Conservation (phyloP, 2,113 vertebrate genomes). For the Pomatostomus ruficeps region DNA sequence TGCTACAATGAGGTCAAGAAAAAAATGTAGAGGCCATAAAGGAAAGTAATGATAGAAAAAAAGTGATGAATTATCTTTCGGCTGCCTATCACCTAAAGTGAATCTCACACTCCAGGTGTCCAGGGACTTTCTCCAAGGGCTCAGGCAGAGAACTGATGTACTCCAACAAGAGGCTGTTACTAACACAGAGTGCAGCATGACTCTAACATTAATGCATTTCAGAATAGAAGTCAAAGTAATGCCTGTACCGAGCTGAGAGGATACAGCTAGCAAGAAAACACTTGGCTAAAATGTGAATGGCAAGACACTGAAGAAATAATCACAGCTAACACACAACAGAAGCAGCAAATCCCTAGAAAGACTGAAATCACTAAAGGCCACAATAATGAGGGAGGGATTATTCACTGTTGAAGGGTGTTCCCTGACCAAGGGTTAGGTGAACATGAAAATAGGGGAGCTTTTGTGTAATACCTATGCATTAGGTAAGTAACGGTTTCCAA, state of each 20-base stretch:
- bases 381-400: neutral
- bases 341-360: neutral
- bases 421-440: neutral
- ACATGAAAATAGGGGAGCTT: neutral
- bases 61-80: neutral
- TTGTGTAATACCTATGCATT: neutral
- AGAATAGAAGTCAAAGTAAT: neutral
- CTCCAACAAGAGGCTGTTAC: neutral
- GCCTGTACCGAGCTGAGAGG: neutral
- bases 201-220: neutral
- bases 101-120: neutral
- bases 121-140: neutral
- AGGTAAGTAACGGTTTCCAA: neutral
- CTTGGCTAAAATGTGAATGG: neutral
- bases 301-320: neutral
- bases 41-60: neutral
- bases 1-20: neutral
- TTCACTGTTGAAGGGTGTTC: neutral
- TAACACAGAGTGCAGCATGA: neutral
- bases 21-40: neutral
- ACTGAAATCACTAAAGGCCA: neutral
- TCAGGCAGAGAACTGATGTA: neutral
- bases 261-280: neutral
- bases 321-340: rapidly evolving
- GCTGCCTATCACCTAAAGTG: neutral